These are phyloP conservation scores for Choloepus didactylus DNA, from an alignment of 2,797 vertebrate genomes.

Conservation along the genomic window DNA sequence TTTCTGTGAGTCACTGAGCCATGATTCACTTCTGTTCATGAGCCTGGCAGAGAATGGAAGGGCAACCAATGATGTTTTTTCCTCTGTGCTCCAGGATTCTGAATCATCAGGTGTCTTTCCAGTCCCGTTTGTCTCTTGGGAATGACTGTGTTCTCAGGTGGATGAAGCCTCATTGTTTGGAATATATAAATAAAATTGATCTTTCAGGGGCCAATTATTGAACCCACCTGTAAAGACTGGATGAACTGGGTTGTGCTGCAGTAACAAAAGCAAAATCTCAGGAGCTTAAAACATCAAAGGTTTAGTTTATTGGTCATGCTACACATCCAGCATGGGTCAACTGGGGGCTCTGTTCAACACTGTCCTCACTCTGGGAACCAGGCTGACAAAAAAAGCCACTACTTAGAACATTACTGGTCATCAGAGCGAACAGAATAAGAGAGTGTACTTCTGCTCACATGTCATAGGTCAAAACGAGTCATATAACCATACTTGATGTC, in stretches of 20 bases:
- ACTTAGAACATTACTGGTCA: conserved; percentile 47
- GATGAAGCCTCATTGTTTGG: conserved; percentile 80
- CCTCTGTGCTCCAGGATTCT: conserved; percentile 79
- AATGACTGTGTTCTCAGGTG: conserved; percentile 73
- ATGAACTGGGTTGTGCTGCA: conserved; percentile 72
- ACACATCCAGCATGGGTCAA: conserved; percentile 3
- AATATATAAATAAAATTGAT: conserved; percentile 70
- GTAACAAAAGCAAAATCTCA: conserved; percentile 65
- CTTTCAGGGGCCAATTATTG: conserved; percentile 70
- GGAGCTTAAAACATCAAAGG: conserved; percentile 57
- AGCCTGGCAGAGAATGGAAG: conserved; percentile 80
- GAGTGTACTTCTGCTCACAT: neutral
- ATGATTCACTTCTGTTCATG: conserved; percentile 74
- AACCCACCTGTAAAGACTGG: neutral
- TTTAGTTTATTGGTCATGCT: conserved; percentile 56
- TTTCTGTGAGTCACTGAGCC: conserved; percentile 76
- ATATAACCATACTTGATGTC: neutral
- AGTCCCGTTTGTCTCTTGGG: conserved; percentile 73
- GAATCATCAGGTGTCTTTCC: conserved; percentile 81
- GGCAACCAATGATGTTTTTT: conserved; percentile 67
- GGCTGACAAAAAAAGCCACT: conserved; percentile 65
- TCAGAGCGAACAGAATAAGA: conserved; percentile 42
- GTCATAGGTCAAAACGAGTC: neutral
- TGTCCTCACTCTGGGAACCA: conserved; percentile 40
- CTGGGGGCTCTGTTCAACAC: conserved; percentile 44